Evolutionary conservation across 2,888 invertebrate species (phyloP), one percentile per base, ranked within the genome.

Genomic region (Brenthis hecate): DNA sequence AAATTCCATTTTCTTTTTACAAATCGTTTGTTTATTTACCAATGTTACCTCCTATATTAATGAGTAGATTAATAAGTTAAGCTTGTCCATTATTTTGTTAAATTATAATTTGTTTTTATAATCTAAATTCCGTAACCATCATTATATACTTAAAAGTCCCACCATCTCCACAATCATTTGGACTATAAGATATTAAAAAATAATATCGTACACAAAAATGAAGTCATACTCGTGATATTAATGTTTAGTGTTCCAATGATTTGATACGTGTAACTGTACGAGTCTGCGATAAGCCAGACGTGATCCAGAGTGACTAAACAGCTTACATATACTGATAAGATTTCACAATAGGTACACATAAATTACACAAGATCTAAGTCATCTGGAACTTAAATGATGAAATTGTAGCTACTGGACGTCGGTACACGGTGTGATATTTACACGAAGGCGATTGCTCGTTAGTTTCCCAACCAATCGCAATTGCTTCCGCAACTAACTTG

Each of bases 401-500:
- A 70, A 70, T 63, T 72, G 53, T 51, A 43, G 50, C 56, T 66
- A 47, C 64, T 61, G 57, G 68, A 55, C 50, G 58, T 56, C 62
- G 62, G 62, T 16, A 62, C 53, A 53, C 61, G 68, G 57, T 70
- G 65, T 66, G 64, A 70, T 70, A 70, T 72, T 72, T 66, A 71
- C 68, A 61, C 68, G 60, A 53, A 68, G 54, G 69, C 72, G 68
- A 66, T 70, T 66, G 73, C 73, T 71, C 64, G 75, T 72, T 69
- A 74, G 75, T 74, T 72, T 70, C 65, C 64, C 72, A 75, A 77
- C 76, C 70, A 71, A 72, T 74, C 71, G 71, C 68, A 71, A 72
- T 66, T 47, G 75, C 76, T 78, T 78, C 78, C 77, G 76, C 74
- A 74, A 76, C 65, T 66, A 62, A 48, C 65, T 69, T 28, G 65